These are phyloP conservation scores for Goniozus legneri DNA, from an alignment of 1,140 invertebrate species.

Conservation along the genomic window DNA sequence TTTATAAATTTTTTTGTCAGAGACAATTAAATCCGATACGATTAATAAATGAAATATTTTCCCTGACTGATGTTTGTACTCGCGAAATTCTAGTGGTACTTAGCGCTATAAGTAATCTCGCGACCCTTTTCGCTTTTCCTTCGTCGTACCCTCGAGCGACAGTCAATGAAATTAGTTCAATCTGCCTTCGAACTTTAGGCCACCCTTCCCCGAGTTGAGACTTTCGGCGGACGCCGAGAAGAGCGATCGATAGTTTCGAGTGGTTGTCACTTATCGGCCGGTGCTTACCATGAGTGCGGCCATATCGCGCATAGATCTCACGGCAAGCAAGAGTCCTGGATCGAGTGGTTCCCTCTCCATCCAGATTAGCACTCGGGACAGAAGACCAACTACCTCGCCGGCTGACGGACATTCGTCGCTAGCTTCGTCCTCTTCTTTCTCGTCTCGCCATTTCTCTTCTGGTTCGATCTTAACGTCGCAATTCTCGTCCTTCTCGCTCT, in stretches of 20 bases:
- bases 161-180: constrained; percentile 28
- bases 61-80: too few species aligned
- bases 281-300: constrained; percentile 46
- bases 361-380: constrained; percentile 53
- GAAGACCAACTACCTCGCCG: constrained; percentile 46
- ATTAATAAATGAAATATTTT: too few species aligned
- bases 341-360: constrained; percentile 58
- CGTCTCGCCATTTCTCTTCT: constrained; percentile 26
- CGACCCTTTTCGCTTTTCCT: neutral
- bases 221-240: too few species aligned
- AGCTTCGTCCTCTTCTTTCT: constrained; percentile 22
- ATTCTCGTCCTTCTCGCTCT: constrained; percentile 27
- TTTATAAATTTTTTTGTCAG: too few species aligned
- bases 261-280: constrained; percentile 21
- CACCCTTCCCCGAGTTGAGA: constrained; percentile 3
- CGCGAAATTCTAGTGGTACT: constrained; percentile 24
- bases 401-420: constrained; percentile 36
- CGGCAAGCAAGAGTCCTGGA: constrained; percentile 51
- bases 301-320: constrained; percentile 53
- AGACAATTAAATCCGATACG: too few species aligned
- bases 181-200: constrained; percentile 14
- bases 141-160: constrained; percentile 5
- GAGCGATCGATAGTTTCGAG: constrained; percentile 26
- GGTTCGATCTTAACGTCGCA: constrained; percentile 27
- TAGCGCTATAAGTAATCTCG: constrained; percentile 4